Evolutionary conservation across 2,888 invertebrate genomes (phyloP), one percentile per base, ranked within the genome.

Genomic region (Griposia aprilina): DNA sequence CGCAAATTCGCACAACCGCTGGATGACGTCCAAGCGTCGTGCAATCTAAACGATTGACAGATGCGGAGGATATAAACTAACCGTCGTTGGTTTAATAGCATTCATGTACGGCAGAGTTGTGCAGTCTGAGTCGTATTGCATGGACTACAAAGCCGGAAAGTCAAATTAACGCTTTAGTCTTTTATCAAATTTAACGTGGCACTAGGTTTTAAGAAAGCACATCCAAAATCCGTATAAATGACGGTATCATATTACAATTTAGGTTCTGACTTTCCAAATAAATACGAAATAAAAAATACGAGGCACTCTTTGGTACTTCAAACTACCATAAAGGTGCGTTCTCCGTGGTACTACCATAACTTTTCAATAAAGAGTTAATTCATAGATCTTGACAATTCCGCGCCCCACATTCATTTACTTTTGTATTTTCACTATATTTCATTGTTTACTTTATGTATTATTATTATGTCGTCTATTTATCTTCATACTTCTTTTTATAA

Each of bases 31-130:
- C 86, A 86, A 85, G 7, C 30, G 10, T n/a, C 63, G 60, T 50
- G 80, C 72, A 80, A 86, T 78, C 36, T 17, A 11, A 74, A 20
- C 66, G 57, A 81, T 78, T 81, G 85, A 83, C 74, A 80, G 76
- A 78, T 75, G 74, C 48, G 60, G 13, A 57, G 62, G 50, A 73
- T 73, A 70, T 71, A 75, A 75, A 76, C 69, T 20, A 36, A 45
- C 26, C 15, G 62, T 59, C 10, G 59, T 62, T 48, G 36, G 45
- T 60, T 79, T 67, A 63, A 62, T 30, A 48, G 55, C 45, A 36
- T 63, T 79, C 57, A 36, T n/a, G 55, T 78, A 65, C n/a, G 15
- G 17, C 11, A 1, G 60, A 15, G 17, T 45, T 62, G 52, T 17
- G n/a, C 8, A 62, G 1, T 30, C 20, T 59, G n/a, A 45, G 45